A percentile compares a stretch with the other conserved stretches of the same genome.
phyloP scores from a whole-genome alignment of 2,113 vertebrate genomes.

The Pungitius pungitius region DNA sequence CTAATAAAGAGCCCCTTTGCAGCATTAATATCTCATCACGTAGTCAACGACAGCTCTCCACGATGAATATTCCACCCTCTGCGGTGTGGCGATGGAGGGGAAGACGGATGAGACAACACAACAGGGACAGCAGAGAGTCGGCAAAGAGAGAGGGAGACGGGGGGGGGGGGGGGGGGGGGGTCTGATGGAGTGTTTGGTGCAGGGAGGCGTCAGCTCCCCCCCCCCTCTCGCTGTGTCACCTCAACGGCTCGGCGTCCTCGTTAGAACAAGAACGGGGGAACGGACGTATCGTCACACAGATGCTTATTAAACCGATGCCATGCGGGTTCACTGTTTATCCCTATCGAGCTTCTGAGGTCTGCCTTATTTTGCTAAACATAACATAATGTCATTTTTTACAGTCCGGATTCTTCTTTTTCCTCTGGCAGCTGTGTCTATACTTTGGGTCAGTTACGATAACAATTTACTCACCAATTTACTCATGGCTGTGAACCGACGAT shows the following conservation, averaged over 20 bases:
- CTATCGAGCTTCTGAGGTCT: not conserved
- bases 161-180: not conserved
- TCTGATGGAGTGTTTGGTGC: conserved; percentile 33
- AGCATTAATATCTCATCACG: conserved; percentile 72
- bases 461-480: not conserved
- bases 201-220: conserved; percentile 21
- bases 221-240: conserved; percentile 39
- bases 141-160: not conserved
- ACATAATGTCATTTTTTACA: not conserved
- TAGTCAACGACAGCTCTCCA: conserved; percentile 51
- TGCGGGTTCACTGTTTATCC: not conserved
- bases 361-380: not conserved
- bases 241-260: conserved; percentile 33
- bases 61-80: conserved; percentile 41
- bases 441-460: not conserved
- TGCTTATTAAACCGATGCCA: not conserved
- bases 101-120: not conserved
- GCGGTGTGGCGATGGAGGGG: conserved; percentile 2
- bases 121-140: conserved; percentile 20
- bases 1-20: conserved; percentile 73
- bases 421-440: too few relatives aligned
- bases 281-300: not conserved
- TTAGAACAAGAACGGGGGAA: not conserved
- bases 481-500: not conserved
- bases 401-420: not conserved